A percentile compares a stretch with the other conserved stretches of the same genome.
These are phyloP conservation scores for Mizuhopecten yessoensis DNA, from an alignment of 1,140 invertebrate species.

Conservation along the genomic window DNA sequence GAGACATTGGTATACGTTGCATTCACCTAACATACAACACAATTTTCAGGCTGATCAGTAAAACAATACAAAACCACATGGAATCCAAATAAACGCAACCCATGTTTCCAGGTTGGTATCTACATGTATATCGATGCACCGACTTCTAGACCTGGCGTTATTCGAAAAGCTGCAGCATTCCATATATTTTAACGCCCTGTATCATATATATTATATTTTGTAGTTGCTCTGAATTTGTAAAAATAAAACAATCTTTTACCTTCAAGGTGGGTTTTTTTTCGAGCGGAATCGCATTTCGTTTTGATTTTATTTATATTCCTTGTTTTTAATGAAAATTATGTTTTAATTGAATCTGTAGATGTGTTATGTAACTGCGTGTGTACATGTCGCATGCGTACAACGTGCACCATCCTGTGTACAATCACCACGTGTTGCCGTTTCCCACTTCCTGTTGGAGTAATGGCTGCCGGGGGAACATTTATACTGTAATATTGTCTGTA, in stretches of 20 bases:
- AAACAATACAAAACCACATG: too few species aligned
- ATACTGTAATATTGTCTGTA: background rate
- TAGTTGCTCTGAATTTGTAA: background rate
- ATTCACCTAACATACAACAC: too few species aligned
- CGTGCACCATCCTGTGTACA: background rate
- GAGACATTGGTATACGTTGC: too few species aligned
- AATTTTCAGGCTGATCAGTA: too few species aligned
- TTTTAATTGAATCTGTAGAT: constrained; percentile 29
- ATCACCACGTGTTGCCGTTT: background rate
- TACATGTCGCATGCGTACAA: background rate
- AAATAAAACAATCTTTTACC: background rate
- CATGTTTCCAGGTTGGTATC: too few species aligned
- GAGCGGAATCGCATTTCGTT: background rate
- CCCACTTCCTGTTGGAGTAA: background rate
- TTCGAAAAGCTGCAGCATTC: too few species aligned
- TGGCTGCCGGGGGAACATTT: background rate
- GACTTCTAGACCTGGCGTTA: too few species aligned
- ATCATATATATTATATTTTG: too few species aligned
- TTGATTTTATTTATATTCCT: background rate
- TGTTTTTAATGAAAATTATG: background rate
- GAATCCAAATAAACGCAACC: too few species aligned
- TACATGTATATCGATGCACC: too few species aligned
- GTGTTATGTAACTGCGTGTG: background rate
- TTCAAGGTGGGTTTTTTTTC: background rate
- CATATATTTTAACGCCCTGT: too few species aligned